Conservation (phyloP, 2,797 vertebrate genomes). For the Mus minutoides region DNA sequence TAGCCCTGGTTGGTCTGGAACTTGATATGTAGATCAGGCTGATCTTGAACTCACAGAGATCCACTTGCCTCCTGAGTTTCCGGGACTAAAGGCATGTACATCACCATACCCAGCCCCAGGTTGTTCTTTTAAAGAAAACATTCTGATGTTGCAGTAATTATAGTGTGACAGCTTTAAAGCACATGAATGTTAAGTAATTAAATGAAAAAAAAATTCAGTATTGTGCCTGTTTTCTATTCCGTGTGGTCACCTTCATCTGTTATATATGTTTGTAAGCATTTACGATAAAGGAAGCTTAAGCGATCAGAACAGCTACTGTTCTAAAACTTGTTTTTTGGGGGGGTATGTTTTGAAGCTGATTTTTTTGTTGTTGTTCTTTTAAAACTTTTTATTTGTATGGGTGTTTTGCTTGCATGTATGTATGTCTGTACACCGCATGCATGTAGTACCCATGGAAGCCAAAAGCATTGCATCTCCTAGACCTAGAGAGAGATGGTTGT, state of each 20-base stretch:
- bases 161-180: conserved; percentile 1
- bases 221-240: conserved; percentile 30
- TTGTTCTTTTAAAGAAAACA: neutral
- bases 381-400: neutral
- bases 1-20: neutral
- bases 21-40: neutral
- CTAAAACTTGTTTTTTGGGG: neutral
- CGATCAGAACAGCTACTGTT: neutral
- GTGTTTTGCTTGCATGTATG: neutral
- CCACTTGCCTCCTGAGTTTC: neutral
- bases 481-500: neutral
- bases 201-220: neutral
- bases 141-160: conserved; percentile 38
- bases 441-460: too few relatives aligned
- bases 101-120: neutral
- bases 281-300: neutral
- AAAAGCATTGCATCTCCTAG: neutral
- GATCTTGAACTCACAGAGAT: neutral
- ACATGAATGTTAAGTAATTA: neutral
- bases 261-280: conserved; percentile 12
- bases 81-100: neutral
- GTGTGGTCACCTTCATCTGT: neutral
- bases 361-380: neutral
- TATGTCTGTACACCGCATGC: neutral
- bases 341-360: neutral